Evolutionary conservation across 2,797 vertebrate genomes (phyloP).

Genomic region (Molothrus ater): DNA sequence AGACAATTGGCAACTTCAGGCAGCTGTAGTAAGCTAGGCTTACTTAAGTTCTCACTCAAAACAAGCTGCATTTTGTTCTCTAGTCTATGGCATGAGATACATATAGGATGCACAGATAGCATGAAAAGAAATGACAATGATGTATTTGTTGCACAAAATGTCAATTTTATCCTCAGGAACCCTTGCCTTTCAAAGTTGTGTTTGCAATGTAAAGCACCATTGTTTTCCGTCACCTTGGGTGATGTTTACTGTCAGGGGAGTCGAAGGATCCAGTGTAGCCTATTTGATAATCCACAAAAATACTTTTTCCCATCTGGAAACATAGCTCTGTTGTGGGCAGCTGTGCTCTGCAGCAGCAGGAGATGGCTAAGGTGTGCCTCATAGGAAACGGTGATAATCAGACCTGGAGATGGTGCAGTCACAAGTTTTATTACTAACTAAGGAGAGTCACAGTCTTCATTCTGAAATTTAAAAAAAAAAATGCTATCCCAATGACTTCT

Average conservation of each 20-base stretch:
- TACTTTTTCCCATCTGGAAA: background rate
- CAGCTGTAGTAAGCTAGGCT: background rate
- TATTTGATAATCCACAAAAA: background rate
- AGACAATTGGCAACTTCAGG: background rate
- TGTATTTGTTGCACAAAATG: background rate
- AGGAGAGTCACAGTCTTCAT: background rate
- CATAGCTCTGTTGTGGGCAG: background rate
- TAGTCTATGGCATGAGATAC: rapidly evolving
- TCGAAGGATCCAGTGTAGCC: background rate
- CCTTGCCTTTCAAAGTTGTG: background rate
- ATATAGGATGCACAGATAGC: background rate
- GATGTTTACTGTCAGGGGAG: background rate
- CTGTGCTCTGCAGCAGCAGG: background rate
- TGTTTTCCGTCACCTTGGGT: background rate
- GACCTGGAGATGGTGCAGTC: background rate
- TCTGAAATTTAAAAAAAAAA: background rate
- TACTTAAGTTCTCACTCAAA: background rate
- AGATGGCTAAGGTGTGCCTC: background rate
- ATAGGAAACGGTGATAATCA: background rate
- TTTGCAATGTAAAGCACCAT: background rate
- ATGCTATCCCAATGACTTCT: background rate
- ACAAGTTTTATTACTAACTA: background rate
- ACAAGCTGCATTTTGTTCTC: background rate
- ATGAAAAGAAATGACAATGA: background rate
- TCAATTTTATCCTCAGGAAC: background rate